Conservation (phyloP, 2,113 vertebrate species). For the Solea senegalensis region DNA sequence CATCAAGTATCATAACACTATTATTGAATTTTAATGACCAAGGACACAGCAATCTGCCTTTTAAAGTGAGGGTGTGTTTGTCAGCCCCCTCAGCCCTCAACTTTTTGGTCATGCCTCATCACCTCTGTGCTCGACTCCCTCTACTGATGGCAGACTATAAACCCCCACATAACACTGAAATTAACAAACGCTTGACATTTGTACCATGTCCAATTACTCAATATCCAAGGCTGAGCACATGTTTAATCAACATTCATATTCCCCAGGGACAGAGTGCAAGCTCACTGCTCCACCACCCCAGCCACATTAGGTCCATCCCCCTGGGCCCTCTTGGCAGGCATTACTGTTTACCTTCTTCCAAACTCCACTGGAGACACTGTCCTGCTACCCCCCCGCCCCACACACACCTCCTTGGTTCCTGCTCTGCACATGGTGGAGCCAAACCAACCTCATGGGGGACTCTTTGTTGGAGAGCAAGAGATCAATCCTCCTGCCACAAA, state of each 20-base stretch:
- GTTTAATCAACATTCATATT: conserved; percentile 77
- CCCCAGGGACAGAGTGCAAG: conserved; percentile 54
- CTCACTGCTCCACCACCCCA: conserved; percentile 57
- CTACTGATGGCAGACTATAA: conserved; percentile 53
- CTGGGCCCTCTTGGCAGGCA: conserved; percentile 45
- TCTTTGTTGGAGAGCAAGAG: not conserved
- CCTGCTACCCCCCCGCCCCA: not conserved
- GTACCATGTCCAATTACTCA: conserved; percentile 69
- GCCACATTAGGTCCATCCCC: conserved; percentile 59
- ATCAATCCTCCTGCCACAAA: conserved; percentile 23
- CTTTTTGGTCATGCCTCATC: conserved; percentile 42
- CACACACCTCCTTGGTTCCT: not conserved
- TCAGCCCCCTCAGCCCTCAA: conserved; percentile 5
- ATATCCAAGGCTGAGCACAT: conserved; percentile 74
- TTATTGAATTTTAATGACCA: conserved; percentile 7
- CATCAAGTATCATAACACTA: not conserved
- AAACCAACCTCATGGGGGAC: conserved; percentile 6
- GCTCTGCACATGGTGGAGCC: conserved; percentile 27
- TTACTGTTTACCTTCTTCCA: conserved; percentile 53
- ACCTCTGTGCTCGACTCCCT: conserved; percentile 21
- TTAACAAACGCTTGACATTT: conserved; percentile 74
- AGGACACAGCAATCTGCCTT: conserved; percentile 7
- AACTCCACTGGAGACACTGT: conserved; percentile 20
- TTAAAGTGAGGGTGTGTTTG: conserved; percentile 6
- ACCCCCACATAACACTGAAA: conserved; percentile 45